phyloP scores from a whole-genome alignment of 2,888 invertebrate species.

The Pseudococcus viburni region DNA sequence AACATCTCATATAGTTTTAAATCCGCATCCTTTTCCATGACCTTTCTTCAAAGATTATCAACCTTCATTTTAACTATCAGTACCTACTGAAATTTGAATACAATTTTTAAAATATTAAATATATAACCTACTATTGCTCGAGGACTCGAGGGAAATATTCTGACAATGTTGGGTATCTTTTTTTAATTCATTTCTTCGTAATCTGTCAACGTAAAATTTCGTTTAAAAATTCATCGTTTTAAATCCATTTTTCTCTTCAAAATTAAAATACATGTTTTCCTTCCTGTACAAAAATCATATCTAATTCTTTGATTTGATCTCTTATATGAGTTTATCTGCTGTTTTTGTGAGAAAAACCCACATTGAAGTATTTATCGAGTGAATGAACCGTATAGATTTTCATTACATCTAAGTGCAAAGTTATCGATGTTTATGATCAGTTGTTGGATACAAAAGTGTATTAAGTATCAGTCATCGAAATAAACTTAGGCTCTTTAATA shows the following conservation, averaged over 20 bases:
- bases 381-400: neutral
- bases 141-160: neutral
- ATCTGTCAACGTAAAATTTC: no score
- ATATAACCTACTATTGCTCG: no score
- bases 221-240: no score
- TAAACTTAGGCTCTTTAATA: constrained; percentile 30
- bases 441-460: neutral
- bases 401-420: constrained; percentile 16
- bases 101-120: neutral
- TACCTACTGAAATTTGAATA: neutral
- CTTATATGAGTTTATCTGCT: neutral
- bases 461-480: neutral
- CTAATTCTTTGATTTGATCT: neutral
- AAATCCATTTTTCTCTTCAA: no score
- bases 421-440: constrained; percentile 12
- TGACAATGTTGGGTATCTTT: neutral
- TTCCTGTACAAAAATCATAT: neutral
- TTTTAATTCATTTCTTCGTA: no score
- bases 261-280: no score
- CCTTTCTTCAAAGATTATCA: neutral
- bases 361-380: neutral
- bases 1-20: neutral
- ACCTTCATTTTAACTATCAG: neutral
- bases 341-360: neutral
- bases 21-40: neutral